phyloP scores from a whole-genome alignment of 2,113 vertebrate genomes.

The Hypanus sabinus region DNA sequence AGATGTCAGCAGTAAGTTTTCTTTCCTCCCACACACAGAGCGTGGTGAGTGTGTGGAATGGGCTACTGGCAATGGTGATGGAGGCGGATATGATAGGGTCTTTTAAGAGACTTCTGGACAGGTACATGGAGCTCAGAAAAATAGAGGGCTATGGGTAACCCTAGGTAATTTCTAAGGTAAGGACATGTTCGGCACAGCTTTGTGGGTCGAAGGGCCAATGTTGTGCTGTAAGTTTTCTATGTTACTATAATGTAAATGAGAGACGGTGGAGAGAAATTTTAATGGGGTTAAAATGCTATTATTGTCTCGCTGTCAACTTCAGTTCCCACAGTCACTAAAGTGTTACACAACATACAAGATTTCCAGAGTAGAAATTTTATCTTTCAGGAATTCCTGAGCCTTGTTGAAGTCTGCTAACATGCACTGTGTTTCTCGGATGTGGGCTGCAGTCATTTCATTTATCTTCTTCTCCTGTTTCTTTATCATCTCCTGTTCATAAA shows the following conservation, averaged over 20 bases:
- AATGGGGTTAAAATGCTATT: neutral
- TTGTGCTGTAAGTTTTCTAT: no score
- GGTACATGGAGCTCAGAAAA: no score
- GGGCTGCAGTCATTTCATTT: conserved; percentile 73
- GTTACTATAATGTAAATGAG: no score
- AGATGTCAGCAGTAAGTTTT: neutral
- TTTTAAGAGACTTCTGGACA: no score
- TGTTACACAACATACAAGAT: conserved; percentile 76
- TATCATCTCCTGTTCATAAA: conserved; percentile 89
- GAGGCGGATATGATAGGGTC: no score
- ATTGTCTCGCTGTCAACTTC: neutral
- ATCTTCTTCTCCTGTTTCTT: conserved; percentile 89
- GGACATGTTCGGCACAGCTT: no score
- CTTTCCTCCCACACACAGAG: no score
- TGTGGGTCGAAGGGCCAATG: no score
- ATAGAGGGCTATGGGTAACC: no score
- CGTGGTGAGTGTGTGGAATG: no score
- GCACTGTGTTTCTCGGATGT: conserved; percentile 91
- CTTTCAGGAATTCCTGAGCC: conserved; percentile 94
- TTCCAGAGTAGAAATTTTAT: conserved; percentile 96
- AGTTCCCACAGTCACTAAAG: conserved; percentile 39
- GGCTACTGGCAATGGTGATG: no score
- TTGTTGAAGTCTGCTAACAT: conserved; percentile 98
- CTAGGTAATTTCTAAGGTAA: no score
- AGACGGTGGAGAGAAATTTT: neutral